Percentiles rank a stretch among this genome's conserved stretches.
Conservation (phyloP, 2,888 invertebrate species). For the Nycteola revayana region DNA sequence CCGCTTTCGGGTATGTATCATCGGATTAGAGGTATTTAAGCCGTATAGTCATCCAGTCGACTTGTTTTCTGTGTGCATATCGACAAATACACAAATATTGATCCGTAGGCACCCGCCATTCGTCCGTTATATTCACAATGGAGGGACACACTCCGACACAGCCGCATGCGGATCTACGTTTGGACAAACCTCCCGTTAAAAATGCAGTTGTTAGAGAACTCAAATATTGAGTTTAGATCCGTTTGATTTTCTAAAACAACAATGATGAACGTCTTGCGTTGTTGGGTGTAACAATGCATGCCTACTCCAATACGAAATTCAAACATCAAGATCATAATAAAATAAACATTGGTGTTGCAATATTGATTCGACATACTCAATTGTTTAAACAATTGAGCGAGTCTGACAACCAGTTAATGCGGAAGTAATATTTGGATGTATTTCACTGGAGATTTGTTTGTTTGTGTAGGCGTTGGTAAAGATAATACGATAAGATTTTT, state of each 20-base stretch:
- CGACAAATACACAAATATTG: slow-evolving; percentile 46
- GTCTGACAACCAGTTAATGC: no score
- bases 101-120: slow-evolving; percentile 30
- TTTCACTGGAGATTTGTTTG: no score
- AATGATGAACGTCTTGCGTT: slow-evolving; percentile 9
- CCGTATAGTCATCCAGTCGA: slow-evolving; percentile 14
- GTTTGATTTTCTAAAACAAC: slow-evolving; percentile 29
- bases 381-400: no score
- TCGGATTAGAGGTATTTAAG: slow-evolving; percentile 27
- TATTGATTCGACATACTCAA: no score
- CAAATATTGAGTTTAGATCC: slow-evolving; percentile 21
- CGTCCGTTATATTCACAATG: slow-evolving; percentile 38
- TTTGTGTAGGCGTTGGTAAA: no score
- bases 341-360: slow-evolving; percentile 11
- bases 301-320: slow-evolving; percentile 15
- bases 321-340: slow-evolving; percentile 9
- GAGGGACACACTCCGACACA: slow-evolving; percentile 4
- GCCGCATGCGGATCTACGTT: neutral
- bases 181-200: slow-evolving; percentile 16
- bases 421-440: no score
- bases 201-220: slow-evolving; percentile 6
- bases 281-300: slow-evolving; percentile 6
- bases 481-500: no score
- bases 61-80: slow-evolving; percentile 28
- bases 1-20: slow-evolving; percentile 8